Conservation (phyloP, 2,888 invertebrate species). For the Mesorhabditis belari region DNA sequence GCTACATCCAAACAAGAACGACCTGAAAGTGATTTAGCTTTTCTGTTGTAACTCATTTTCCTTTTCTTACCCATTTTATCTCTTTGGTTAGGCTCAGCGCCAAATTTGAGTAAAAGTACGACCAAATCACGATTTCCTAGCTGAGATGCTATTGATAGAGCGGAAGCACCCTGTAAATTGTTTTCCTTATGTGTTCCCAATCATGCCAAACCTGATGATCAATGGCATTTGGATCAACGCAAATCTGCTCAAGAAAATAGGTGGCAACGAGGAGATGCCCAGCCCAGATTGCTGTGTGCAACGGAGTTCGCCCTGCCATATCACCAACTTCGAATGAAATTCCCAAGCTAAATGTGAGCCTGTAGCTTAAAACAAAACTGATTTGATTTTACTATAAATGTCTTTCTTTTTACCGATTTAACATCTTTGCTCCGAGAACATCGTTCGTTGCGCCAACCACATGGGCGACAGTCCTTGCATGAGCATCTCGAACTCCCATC, state of each 20-base stretch:
- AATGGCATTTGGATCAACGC: conserved; percentile 25
- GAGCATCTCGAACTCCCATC: conserved; percentile 56
- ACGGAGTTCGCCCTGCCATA: conserved; percentile 24
- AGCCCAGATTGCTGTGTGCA: conserved; percentile 34
- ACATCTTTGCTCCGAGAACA: conserved; percentile 23
- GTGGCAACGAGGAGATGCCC: conserved; percentile 15
- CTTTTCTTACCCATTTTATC: conserved; percentile 31
- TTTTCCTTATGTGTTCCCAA: neutral
- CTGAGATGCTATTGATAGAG: conserved; percentile 32
- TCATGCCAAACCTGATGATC: conserved; percentile 25
- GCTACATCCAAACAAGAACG: too few species aligned
- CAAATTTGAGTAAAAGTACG: conserved; percentile 24
- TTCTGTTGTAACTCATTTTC: too few species aligned
- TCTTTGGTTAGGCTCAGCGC: conserved; percentile 27
- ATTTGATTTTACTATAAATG: too few species aligned
- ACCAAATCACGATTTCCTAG: conserved; percentile 32
- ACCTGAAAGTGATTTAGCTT: too few species aligned
- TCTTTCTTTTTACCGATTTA: too few species aligned
- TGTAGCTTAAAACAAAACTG: too few species aligned
- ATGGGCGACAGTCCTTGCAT: conserved; percentile 62
- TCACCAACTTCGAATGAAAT: conserved; percentile 22
- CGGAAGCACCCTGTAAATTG: conserved; percentile 26
- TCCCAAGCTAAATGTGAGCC: too few species aligned
- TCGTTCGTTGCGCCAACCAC: conserved; percentile 61
- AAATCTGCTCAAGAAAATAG: conserved; percentile 20